Conservation (phyloP, 1,140 invertebrate species). For the Sarcophaga bullata region DNA sequence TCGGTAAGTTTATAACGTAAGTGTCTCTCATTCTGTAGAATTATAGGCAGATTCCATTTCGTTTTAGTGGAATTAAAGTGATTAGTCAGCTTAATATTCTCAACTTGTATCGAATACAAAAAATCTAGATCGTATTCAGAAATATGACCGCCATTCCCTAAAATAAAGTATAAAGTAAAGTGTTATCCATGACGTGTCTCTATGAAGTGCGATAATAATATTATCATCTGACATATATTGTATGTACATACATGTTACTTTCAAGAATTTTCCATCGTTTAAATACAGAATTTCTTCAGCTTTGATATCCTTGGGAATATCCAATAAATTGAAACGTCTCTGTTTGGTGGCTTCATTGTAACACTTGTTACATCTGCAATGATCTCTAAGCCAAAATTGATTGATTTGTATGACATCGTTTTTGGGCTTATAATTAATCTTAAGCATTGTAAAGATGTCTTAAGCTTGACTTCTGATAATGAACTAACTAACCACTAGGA, state of each 20-base stretch:
- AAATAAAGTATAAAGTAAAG: neutral
- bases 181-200: neutral
- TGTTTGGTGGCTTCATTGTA: constrained; percentile 58
- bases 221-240: too few relatives aligned
- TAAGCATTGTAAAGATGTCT: constrained; percentile 33
- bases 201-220: neutral
- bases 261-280: constrained; percentile 39
- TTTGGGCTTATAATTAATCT: constrained; percentile 36
- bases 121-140: constrained; percentile 56
- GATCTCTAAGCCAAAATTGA: constrained; percentile 52
- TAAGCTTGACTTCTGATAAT: neutral
- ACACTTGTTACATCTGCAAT: constrained; percentile 58
- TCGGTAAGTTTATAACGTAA: constrained; percentile 50
- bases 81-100: constrained; percentile 47
- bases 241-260: constrained; percentile 46
- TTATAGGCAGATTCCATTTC: constrained; percentile 55
- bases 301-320: constrained; percentile 53
- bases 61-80: constrained; percentile 48
- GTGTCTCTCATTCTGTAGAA: constrained; percentile 51
- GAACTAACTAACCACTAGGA: neutral
- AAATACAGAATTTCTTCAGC: constrained; percentile 8
- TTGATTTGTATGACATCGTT: constrained; percentile 34
- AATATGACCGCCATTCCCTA: constrained; percentile 60
- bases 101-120: constrained; percentile 51
- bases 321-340: constrained; percentile 56